phyloP scores from a whole-genome alignment of 2,888 invertebrate species.

The Caenorhabditis parvicauda region DNA sequence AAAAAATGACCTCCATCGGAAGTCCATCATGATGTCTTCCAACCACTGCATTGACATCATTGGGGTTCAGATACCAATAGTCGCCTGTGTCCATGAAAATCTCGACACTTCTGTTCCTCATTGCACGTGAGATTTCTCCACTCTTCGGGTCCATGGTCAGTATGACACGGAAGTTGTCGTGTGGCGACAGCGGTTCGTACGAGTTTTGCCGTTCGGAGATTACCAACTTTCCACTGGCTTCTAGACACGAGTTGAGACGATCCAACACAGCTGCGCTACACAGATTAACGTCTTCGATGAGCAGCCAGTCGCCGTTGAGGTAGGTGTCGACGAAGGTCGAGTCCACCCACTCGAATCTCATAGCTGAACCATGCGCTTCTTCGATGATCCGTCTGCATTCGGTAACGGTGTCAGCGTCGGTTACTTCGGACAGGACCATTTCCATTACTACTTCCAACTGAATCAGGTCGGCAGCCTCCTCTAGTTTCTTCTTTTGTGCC shows the following conservation, averaged over 20 bases:
- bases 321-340: conserved; percentile 66
- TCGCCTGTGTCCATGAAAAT: conserved; percentile 70
- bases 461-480: conserved; percentile 15
- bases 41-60: conserved; percentile 16
- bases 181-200: conserved; percentile 75
- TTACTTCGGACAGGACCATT: conserved; percentile 8
- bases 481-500: conserved; percentile 15
- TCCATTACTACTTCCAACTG: conserved; percentile 24
- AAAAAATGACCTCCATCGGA: no score
- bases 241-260: conserved; percentile 88
- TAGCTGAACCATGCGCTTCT: conserved; percentile 22
- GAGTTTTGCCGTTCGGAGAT: conserved; percentile 84
- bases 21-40: not conserved
- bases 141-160: conserved; percentile 89
- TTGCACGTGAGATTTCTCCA: conserved; percentile 94
- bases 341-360: conserved; percentile 67
- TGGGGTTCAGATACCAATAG: conserved; percentile 20
- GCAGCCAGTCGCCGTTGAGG: conserved; percentile 65
- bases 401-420: conserved; percentile 2
- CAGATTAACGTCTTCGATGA: conserved; percentile 65
- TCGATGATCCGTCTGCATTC: conserved; percentile 16
- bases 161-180: conserved; percentile 86
- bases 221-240: conserved; percentile 83
- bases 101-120: conserved; percentile 96
- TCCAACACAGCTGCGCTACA: conserved; percentile 87